These are phyloP conservation scores for Ascidia mentula DNA, from an alignment of 23 tunicate species.

Conservation along the genomic window DNA sequence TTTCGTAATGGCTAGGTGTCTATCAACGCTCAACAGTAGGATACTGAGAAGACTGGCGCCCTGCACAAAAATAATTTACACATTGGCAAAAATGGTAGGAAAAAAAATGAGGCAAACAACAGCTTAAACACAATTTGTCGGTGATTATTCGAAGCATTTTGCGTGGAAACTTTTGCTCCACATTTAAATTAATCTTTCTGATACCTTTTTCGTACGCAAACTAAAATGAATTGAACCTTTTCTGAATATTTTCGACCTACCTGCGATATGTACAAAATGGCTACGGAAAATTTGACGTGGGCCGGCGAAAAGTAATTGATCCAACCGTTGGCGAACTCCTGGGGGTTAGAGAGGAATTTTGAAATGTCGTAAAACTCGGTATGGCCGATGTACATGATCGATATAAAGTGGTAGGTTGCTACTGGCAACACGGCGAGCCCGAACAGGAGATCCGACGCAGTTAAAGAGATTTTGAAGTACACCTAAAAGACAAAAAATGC, in stretches of 20 bases:
- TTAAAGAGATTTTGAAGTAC: conserved; percentile 37
- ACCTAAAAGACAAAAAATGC: too few species aligned
- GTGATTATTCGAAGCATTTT: too few species aligned
- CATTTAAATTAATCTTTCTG: too few species aligned
- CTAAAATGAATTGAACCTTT: too few species aligned
- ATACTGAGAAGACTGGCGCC: conserved; percentile 52
- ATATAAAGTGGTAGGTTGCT: background rate
- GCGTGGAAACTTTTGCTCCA: too few species aligned
- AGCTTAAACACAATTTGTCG: too few species aligned
- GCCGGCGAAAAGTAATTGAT: conserved; percentile 15
- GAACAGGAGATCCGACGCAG: conserved; percentile 48
- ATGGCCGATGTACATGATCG: conserved; percentile 30
- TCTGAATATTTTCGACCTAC: too few species aligned
- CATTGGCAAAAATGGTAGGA: too few species aligned
- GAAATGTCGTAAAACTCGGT: conserved; percentile 33
- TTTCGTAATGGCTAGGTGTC: conserved; percentile 36
- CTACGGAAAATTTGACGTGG: conserved; percentile 16
- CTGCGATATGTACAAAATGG: conserved; percentile 23
- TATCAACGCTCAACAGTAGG: conserved; percentile 37
- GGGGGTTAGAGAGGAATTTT: background rate
- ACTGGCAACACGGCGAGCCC: conserved; percentile 36
- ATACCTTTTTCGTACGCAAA: too few species aligned
- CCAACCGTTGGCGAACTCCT: conserved; percentile 22
- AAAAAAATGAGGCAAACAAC: too few species aligned
- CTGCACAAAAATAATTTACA: too few species aligned